Base-by-base conservation (phyloP, 2,113 vertebrate genomes). In the Trematomus loennbergii region DNA sequence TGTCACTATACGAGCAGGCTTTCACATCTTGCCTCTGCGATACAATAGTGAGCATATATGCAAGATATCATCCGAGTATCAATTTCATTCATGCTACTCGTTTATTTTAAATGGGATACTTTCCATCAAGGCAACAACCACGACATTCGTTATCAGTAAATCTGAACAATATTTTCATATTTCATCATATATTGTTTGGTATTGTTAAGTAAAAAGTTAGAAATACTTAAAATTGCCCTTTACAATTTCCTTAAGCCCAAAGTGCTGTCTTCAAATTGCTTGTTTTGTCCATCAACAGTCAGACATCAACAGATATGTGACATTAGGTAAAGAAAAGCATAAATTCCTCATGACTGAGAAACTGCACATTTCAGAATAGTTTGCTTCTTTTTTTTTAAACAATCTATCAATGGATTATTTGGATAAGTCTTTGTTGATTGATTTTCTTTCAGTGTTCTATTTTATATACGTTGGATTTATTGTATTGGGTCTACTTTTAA, bases 1-100 rank as follows among this genome's bases (percentile, higher is more conserved):
- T 80, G 25, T 58, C 71, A 67, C 55, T 40, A 17, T 46, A 54
- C 2, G 5, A 75, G 62, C 70, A 74, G 48, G 9, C 49, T 25
- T 75, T 64, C 61, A 52, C 13, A 71, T 80, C 15, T 40, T 48
- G 17, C 53, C 22, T 79, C 61, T 67, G 50, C 5, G 16, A 17
- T 22, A 58, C 9, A 83, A 74, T 45, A 65, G 18, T 40, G 57
- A 64, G 1, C 18, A 55, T 22, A 36, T 36, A 58, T 13, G 25
- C 48, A 66, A 17, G 10, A 15, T 45, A 43, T 57, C 3, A 1
- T 75, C 48, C 16, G 1, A 1, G 36, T 59, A 72, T 75, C 46
- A 43, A 1, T 67, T 71, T 54, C 52, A 53, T 9, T 59, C 17
- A 29, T 45, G 15, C 46, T 12, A 33, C 11, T 75, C 60, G 29